Conservation (phyloP, 2,888 invertebrate genomes). For the Lycia hirtaria region DNA sequence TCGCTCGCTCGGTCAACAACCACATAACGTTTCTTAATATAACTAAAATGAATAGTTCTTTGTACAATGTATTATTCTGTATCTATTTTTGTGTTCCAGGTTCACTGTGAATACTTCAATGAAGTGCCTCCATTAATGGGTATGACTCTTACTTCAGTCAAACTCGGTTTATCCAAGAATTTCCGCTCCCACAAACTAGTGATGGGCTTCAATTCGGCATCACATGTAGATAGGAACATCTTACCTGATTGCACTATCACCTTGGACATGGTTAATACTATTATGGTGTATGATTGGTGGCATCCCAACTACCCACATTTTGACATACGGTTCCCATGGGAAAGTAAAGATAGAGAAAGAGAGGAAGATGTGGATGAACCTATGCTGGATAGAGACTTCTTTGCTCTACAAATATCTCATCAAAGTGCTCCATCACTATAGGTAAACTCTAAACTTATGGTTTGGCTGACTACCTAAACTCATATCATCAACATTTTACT, state of each 20-base stretch:
- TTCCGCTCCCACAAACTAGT: constrained; percentile 79
- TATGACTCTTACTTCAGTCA: constrained; percentile 83
- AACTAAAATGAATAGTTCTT: too few species aligned
- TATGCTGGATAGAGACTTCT: constrained; percentile 64
- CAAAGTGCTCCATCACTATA: background rate
- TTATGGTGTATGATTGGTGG: constrained; percentile 66
- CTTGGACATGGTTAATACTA: constrained; percentile 64
- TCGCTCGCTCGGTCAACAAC: too few species aligned
- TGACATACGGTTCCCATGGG: constrained; percentile 55
- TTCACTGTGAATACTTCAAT: constrained; percentile 83
- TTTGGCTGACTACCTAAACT: too few species aligned
- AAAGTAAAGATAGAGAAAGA: constrained; percentile 6
- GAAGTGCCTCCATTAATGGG: constrained; percentile 86
- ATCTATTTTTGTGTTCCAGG: constrained; percentile 75
- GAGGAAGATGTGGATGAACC: constrained; percentile 61
- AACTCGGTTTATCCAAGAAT: constrained; percentile 82
- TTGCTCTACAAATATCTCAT: constrained; percentile 35
- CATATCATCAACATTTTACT: too few species aligned
- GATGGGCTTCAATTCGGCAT: constrained; percentile 77
- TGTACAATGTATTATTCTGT: background rate
- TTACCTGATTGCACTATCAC: constrained; percentile 64
- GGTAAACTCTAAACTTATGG: background rate
- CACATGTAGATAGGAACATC: constrained; percentile 57
- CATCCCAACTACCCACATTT: constrained; percentile 61
- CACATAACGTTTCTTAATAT: too few species aligned